These are phyloP conservation scores for Nycticorax nycticorax DNA, from an alignment of 2,113 vertebrate genomes.

Conservation along the genomic window DNA sequence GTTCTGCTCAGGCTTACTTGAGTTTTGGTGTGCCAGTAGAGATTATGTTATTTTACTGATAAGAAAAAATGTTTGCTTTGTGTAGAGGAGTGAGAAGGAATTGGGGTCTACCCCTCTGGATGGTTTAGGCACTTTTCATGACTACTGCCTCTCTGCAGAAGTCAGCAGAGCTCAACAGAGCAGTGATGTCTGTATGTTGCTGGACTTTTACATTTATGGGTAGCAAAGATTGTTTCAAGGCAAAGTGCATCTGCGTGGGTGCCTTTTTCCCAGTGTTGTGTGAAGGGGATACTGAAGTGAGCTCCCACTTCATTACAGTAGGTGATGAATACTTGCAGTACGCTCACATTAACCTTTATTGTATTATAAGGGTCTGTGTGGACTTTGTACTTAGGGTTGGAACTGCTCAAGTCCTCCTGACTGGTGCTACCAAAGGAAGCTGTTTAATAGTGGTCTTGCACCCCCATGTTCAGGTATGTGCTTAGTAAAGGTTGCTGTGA, in stretches of 20 bases:
- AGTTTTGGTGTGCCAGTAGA: neutral
- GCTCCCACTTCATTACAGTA: neutral
- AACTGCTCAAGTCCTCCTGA: neutral
- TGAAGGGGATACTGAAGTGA: neutral
- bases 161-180: neutral
- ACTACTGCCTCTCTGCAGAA: neutral
- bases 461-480: fast-evolving
- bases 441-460: neutral
- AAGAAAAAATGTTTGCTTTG: neutral
- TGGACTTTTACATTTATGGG: neutral
- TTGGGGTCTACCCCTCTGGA: neutral
- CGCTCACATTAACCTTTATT: neutral
- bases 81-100: neutral
- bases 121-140: neutral
- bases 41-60: neutral
- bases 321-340: neutral
- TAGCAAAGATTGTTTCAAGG: neutral
- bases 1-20: neutral
- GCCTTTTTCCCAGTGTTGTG: neutral
- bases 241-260: neutral
- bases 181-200: neutral
- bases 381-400: neutral
- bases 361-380: neutral
- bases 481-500: neutral
- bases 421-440: too few species aligned